phyloP scores from a whole-genome alignment of 2,888 invertebrate genomes.

The Conomelus anceps region DNA sequence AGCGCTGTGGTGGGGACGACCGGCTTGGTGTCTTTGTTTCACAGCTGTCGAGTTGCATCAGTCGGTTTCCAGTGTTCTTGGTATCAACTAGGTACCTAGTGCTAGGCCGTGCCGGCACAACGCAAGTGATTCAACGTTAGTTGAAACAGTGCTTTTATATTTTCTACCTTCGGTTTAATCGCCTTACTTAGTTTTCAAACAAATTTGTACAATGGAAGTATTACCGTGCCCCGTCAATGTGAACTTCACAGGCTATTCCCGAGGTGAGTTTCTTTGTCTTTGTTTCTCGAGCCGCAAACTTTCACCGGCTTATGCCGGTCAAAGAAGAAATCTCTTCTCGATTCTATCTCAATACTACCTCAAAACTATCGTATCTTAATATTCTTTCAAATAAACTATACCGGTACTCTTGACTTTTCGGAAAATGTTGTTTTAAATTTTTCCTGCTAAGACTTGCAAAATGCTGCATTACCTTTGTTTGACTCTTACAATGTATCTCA shows the following conservation, averaged over 20 bases:
- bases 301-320: not conserved
- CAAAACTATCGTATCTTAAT: not conserved
- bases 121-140: slow-evolving; percentile 17
- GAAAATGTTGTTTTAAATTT: too few species aligned
- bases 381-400: too few species aligned
- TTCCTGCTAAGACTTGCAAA: too few species aligned
- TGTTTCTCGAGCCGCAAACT: slow-evolving; percentile 17
- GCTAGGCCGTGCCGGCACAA: slow-evolving; percentile 4
- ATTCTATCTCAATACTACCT: not conserved
- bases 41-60: slow-evolving; percentile 24
- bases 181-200: slow-evolving; percentile 14
- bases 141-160: slow-evolving; percentile 17
- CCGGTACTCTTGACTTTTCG: not conserved
- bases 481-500: not conserved
- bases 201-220: slow-evolving; percentile 57
- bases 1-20: slow-evolving; percentile 16
- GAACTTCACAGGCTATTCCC: slow-evolving; percentile 62
- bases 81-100: not conserved
- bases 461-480: not conserved
- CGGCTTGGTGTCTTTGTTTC: slow-evolving; percentile 25
- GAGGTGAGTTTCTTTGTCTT: slow-evolving; percentile 52
- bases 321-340: not conserved
- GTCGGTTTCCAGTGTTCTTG: slow-evolving; percentile 16
- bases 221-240: slow-evolving; percentile 69
- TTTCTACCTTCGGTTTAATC: slow-evolving; percentile 7